Percentiles rank a stretch among this genome's conserved stretches.
These are phyloP conservation scores for Hydropotes inermis DNA, from an alignment of 2,113 vertebrate species.

Conservation along the genomic window DNA sequence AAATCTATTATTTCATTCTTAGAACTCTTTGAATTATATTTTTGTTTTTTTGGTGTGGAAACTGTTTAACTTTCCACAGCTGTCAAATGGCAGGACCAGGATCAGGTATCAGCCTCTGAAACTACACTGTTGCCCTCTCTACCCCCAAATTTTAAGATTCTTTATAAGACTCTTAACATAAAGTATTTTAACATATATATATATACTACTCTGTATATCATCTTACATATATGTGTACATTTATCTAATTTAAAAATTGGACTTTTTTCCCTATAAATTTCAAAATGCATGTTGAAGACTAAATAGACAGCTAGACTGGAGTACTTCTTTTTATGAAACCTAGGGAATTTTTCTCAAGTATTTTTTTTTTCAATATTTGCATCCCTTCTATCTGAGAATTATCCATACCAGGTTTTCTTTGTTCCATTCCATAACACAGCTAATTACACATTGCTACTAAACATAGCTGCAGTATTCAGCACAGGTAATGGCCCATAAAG, in stretches of 20 bases:
- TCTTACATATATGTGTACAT: background rate
- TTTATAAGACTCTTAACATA: background rate
- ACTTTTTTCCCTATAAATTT: background rate
- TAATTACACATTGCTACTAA: background rate
- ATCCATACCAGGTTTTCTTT: background rate
- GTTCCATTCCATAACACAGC: background rate
- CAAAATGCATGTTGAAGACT: background rate
- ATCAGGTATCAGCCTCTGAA: background rate
- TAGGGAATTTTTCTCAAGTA: background rate
- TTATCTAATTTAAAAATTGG: background rate
- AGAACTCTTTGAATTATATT: background rate
- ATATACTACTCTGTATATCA: background rate
- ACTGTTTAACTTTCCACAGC: background rate
- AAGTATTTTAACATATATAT: background rate
- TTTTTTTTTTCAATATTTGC: background rate
- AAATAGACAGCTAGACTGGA: background rate
- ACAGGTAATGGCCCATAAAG: background rate
- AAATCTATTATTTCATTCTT: background rate
- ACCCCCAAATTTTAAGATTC: background rate
- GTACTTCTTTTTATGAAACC: background rate
- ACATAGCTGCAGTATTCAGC: background rate
- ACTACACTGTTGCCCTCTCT: background rate
- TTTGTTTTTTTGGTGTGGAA: background rate
- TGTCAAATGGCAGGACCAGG: background rate
- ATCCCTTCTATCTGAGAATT: slow-evolving; percentile 10